Percentiles rank a stretch among this genome's conserved stretches.
phyloP scores from a whole-genome alignment of 2,888 invertebrate genomes.

The Parnassius glacialis region DNA sequence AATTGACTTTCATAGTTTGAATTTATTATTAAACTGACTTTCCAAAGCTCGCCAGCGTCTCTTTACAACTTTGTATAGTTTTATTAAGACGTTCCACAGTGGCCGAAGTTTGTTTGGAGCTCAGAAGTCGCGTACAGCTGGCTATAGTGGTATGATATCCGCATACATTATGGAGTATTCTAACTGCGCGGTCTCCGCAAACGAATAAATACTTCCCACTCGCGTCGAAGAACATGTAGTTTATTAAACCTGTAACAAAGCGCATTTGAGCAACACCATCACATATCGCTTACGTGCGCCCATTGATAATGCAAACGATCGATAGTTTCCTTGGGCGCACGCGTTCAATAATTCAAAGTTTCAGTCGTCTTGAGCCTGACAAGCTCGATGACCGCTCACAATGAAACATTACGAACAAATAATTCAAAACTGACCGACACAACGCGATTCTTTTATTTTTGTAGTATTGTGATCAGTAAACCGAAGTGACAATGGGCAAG shows the following conservation, averaged over 20 bases:
- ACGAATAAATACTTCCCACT: slow-evolving; percentile 87
- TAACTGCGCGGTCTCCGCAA: slow-evolving; percentile 87
- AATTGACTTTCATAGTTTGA: slow-evolving; percentile 1
- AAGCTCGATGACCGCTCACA: background rate
- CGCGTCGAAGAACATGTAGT: slow-evolving; percentile 86
- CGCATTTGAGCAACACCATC: slow-evolving; percentile 14
- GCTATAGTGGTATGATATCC: slow-evolving; percentile 65
- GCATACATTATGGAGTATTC: slow-evolving; percentile 87
- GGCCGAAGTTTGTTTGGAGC: slow-evolving; percentile 84
- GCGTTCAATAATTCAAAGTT: slow-evolving; percentile 29
- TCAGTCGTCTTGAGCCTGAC: slow-evolving; percentile 32
- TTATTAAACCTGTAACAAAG: slow-evolving; percentile 83
- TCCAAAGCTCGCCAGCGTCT: slow-evolving; percentile 60
- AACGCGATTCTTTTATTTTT: no score
- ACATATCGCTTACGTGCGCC: slow-evolving; percentile 16
- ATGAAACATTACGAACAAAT: no score
- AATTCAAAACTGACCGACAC: no score
- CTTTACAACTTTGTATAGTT: slow-evolving; percentile 83
- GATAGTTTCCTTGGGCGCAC: slow-evolving; percentile 24
- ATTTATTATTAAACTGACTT: slow-evolving; percentile 41
- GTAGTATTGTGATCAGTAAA: no score
- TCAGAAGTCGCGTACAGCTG: slow-evolving; percentile 68
- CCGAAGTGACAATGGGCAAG: no score
- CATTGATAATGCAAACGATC: slow-evolving; percentile 25
- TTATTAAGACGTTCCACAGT: slow-evolving; percentile 88